phyloP scores from a whole-genome alignment of 1,140 invertebrate genomes.

The Scaptodrosophila lebanonensis region DNA sequence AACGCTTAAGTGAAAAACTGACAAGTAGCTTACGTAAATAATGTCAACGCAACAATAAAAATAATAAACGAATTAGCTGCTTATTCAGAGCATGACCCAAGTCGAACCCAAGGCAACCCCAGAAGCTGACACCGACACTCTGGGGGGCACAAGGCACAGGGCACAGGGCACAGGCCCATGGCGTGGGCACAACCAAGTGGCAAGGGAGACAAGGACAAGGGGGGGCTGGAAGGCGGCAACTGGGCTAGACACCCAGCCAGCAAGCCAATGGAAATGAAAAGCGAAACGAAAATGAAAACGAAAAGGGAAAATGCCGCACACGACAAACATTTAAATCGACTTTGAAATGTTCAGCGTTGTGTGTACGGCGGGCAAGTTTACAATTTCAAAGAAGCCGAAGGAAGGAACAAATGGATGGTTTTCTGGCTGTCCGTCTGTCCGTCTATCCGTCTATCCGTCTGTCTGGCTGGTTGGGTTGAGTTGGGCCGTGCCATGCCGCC shows the following conservation, averaged over 20 bases:
- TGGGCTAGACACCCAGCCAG: slow-evolving; percentile 5
- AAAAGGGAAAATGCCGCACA: slow-evolving; percentile 7
- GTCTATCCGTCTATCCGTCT: neutral
- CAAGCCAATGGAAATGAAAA: slow-evolving; percentile 29
- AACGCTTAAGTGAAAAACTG: slow-evolving; percentile 60
- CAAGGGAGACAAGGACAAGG: slow-evolving; percentile 17
- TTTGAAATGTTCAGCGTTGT: slow-evolving; percentile 41
- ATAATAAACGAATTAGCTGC: slow-evolving; percentile 75
- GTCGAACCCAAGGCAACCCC: neutral
- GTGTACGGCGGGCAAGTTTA: slow-evolving; percentile 33
- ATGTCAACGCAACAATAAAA: slow-evolving; percentile 74
- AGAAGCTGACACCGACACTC: slow-evolving; percentile 8
- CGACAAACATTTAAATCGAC: slow-evolving; percentile 68
- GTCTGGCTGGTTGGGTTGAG: slow-evolving; percentile 1
- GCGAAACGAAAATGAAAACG: neutral
- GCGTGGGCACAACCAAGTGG: slow-evolving; percentile 3
- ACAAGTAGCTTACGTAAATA: slow-evolving; percentile 75
- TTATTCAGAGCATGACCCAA: slow-evolving; percentile 30
- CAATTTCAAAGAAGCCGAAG: slow-evolving; percentile 10
- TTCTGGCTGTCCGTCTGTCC: neutral
- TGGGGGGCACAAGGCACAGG: neutral
- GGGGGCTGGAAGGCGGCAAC: slow-evolving; percentile 2
- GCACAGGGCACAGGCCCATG: no score
- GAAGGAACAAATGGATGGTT: no score
- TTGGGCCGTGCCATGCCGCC: no score